Conservation (phyloP, 2,113 vertebrate species). For the Scomber japonicus region DNA sequence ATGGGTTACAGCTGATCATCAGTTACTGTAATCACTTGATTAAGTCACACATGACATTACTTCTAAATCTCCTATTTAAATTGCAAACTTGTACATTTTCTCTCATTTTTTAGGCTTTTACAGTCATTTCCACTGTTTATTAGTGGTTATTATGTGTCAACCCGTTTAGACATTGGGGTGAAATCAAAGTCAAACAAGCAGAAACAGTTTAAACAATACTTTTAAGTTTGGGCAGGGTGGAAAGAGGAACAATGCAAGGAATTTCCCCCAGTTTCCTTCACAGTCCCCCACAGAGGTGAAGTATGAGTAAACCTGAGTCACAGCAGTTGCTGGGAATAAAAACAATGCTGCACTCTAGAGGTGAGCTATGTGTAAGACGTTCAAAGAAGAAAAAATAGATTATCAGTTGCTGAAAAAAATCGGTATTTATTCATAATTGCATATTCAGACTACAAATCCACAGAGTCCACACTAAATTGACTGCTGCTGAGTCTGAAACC, state of each 20-base stretch:
- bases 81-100: background rate
- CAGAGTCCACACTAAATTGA: background rate
- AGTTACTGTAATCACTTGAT: background rate
- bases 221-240: conserved; percentile 29
- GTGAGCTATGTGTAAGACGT: background rate
- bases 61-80: background rate
- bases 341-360: conserved; percentile 69
- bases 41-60: conserved; percentile 18
- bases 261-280: conserved; percentile 70
- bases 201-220: conserved; percentile 15
- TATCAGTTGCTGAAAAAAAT: background rate
- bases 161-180: background rate
- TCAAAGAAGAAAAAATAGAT: background rate
- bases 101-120: background rate
- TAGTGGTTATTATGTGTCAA: background rate
- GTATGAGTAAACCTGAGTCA: conserved; percentile 13
- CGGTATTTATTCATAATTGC: conserved; percentile 32
- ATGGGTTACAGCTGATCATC: background rate
- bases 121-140: background rate
- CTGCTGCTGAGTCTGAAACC: conserved; percentile 23
- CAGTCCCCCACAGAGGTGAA: conserved; percentile 18
- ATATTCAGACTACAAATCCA: conserved; percentile 28
- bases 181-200: conserved; percentile 12
- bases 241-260: conserved; percentile 76
- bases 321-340: background rate